Conservation (phyloP, 2,113 vertebrate species). For the Hyaena hyaena region DNA sequence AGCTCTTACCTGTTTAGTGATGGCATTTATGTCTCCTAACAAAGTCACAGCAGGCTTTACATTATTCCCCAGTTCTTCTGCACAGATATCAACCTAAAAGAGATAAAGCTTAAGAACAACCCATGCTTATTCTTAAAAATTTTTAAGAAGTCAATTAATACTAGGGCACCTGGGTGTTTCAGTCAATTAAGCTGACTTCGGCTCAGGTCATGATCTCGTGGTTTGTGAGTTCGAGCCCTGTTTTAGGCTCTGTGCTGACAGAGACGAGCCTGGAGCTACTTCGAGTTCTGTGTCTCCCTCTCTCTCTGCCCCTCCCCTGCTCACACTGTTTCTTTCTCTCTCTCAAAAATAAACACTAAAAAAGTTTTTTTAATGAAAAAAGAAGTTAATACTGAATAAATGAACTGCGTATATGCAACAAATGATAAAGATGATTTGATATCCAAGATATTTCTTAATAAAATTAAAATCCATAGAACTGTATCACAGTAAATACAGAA, state of each 20-base stretch:
- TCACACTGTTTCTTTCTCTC: no score
- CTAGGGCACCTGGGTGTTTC: background rate
- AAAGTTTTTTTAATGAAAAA: no score
- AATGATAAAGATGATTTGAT: background rate
- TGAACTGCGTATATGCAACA: background rate
- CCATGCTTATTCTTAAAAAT: slow-evolving; percentile 3
- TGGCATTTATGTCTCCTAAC: slow-evolving; percentile 92
- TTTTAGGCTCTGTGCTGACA: no score
- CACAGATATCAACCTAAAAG: slow-evolving; percentile 94
- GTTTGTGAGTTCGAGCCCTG: no score
- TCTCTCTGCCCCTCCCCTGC: no score
- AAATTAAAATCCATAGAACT: slow-evolving; percentile 22
- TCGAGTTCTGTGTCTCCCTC: no score
- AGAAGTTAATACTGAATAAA: slow-evolving; percentile 1
- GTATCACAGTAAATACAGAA: background rate
- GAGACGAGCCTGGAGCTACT: no score
- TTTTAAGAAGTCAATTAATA: background rate
- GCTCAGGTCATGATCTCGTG: no score
- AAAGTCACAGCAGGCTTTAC: slow-evolving; percentile 91
- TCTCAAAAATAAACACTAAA: no score
- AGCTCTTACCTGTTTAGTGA: slow-evolving; percentile 91
- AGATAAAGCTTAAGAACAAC: slow-evolving; percentile 11
- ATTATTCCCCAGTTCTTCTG: slow-evolving; percentile 98
- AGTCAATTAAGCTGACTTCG: no score
- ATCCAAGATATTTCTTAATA: slow-evolving; percentile 12